Evolutionary conservation across 1,140 invertebrate species (phyloP).

Genomic region (Ectropis grisescens): DNA sequence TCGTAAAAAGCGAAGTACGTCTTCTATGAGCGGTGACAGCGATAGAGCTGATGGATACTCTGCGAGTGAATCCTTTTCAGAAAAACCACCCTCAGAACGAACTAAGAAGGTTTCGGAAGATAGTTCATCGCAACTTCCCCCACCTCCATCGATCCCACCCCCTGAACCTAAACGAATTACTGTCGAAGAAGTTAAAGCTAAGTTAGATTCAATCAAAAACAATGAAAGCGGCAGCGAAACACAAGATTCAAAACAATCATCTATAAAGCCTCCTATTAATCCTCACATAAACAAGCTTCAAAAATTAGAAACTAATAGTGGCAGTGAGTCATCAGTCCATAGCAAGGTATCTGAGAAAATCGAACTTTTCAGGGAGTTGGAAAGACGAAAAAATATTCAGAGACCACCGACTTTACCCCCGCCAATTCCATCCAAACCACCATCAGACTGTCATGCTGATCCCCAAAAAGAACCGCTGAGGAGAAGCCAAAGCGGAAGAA

Average conservation of each 20-base stretch:
- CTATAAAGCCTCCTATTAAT: constrained; percentile 33
- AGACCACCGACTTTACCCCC: constrained; percentile 60
- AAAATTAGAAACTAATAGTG: constrained; percentile 30
- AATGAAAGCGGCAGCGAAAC: constrained; percentile 47
- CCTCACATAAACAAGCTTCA: constrained; percentile 17
- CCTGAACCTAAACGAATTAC: constrained; percentile 59
- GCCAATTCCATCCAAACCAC: constrained; percentile 58
- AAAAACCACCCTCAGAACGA: constrained; percentile 40
- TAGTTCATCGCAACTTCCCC: constrained; percentile 26
- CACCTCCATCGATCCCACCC: constrained; percentile 41
- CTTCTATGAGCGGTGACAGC: constrained; percentile 72
- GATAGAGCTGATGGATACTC: constrained; percentile 65
- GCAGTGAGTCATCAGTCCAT: constrained; percentile 56
- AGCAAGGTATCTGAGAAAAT: constrained; percentile 69
- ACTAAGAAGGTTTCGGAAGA: constrained; percentile 30
- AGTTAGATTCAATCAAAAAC: constrained; percentile 67
- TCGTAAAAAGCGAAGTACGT: constrained; percentile 72
- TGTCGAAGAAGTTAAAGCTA: constrained; percentile 67
- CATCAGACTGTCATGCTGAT: constrained; percentile 24
- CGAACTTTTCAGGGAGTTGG: constrained; percentile 66
- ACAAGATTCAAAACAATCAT: constrained; percentile 51
- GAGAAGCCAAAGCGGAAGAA: constrained; percentile 62
- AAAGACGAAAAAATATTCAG: constrained; percentile 65
- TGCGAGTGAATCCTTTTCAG: constrained; percentile 38
- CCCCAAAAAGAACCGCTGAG: constrained; percentile 49